Evolutionary conservation across 2,888 invertebrate genomes (phyloP), one percentile per base, ranked within the genome.

Genomic region (Dryococelus australis): DNA sequence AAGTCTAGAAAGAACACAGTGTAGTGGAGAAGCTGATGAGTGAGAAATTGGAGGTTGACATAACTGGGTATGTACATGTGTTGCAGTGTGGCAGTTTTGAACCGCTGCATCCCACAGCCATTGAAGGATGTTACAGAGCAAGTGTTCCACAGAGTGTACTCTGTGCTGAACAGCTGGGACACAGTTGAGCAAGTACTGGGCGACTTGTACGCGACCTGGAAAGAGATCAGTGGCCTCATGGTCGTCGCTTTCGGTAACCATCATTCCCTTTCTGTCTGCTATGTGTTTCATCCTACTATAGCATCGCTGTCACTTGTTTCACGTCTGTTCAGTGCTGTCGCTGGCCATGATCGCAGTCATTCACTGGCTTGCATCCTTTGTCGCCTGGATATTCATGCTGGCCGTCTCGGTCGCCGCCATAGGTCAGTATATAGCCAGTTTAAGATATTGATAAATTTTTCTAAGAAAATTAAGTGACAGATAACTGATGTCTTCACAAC

Each of bases 171-270:
- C 91, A 96, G 96, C 90, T 97, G 98, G 96, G 97, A 98, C 92
- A 95, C 96, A 53, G 95, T 98, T 90, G 97, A 98, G 92, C 97
- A 98, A 93, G 95, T 98, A 92, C 93, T 98, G 65, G 96, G 96
- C 86, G 98, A 99, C 93, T 93, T 99, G 12, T 98, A 97, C 91
- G 95, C 96, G 88, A 96, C 97, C 79, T 98, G 98, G 98, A 96
- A 95, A 91, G 96, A 97, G 92, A 97, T 99, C 93, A 94, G 97
- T 86, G 95, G 95, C 65, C 94, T 98, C 90, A 96, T 97, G 87
- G 95, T 96, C 88, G 93, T 98, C 88, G 95, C 98, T 88, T 95
- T 98, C 91, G 94, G 98, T 98, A 95, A 94, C 94, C 93, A 26
- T 51, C 51, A 2, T 88, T 43, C 47, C 26, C n/a, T 87, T 43